Conservation (phyloP, 2,113 vertebrate genomes). For the Platycercus adscitus region DNA sequence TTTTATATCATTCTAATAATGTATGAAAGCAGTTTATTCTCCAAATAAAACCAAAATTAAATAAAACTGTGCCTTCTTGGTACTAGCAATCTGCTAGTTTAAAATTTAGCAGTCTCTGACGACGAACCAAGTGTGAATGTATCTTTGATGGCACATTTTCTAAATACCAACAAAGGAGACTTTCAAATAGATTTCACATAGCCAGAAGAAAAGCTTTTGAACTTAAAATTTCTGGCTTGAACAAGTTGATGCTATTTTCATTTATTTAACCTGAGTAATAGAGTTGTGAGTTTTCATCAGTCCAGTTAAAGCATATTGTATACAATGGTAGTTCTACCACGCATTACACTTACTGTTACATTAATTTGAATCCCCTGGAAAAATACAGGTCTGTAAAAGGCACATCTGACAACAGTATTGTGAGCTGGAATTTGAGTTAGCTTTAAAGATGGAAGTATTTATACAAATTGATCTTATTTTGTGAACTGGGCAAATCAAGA, state of each 20-base stretch:
- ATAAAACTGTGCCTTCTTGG: not conserved
- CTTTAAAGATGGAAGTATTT: not conserved
- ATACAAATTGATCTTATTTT: not conserved
- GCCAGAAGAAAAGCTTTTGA: conserved; percentile 20
- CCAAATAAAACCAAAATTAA: not conserved
- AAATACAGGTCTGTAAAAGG: not conserved
- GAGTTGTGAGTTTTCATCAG: not conserved
- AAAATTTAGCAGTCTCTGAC: not conserved
- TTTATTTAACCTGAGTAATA: not conserved
- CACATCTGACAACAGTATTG: not conserved
- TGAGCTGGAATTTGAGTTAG: not conserved
- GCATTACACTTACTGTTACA: not conserved
- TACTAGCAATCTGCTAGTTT: not conserved
- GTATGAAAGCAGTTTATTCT: not conserved
- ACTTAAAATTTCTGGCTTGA: not conserved
- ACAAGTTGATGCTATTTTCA: not conserved
- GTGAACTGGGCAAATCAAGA: not conserved
- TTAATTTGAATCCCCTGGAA: not conserved
- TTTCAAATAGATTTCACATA: conserved; percentile 12
- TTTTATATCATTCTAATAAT: not conserved
- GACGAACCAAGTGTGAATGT: not conserved
- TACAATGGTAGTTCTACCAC: not conserved
- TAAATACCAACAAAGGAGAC: not conserved
- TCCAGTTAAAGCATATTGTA: not conserved
- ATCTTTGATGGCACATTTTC: not conserved